Percentiles rank a stretch among this genome's conserved stretches.
These are phyloP conservation scores for Sebastes fasciatus DNA, from an alignment of 2,113 vertebrate genomes.

Conservation along the genomic window DNA sequence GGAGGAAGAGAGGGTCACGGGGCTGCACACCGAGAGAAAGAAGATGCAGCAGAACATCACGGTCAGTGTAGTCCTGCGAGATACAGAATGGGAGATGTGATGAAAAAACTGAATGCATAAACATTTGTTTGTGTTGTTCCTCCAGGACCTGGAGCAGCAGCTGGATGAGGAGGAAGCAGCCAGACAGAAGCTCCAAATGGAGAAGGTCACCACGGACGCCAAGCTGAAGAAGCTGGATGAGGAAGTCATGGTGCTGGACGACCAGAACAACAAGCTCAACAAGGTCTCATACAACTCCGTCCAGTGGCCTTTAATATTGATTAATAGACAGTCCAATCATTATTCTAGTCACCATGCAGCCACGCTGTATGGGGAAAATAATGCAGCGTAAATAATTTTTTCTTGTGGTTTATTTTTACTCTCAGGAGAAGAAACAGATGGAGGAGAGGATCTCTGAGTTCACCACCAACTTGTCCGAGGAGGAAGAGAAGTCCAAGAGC, in stretches of 20 bases:
- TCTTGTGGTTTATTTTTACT: not conserved
- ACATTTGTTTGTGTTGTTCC: not conserved
- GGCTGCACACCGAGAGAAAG: conserved; percentile 91
- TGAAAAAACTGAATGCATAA: not conserved
- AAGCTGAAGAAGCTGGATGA: conserved; percentile 96
- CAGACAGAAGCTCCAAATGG: conserved; percentile 96
- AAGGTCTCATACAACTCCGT: conserved; percentile 85
- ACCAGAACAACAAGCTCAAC: conserved; percentile 92
- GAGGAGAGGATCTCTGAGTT: conserved; percentile 95
- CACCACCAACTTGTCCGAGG: conserved; percentile 93
- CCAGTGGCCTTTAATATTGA: not conserved
- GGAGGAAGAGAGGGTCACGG: conserved; percentile 92
- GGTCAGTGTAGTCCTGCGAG: conserved; percentile 72
- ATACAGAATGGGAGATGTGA: not conserved
- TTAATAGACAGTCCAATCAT: not conserved
- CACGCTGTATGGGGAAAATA: not conserved
- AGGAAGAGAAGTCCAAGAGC: conserved; percentile 98
- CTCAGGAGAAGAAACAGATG: conserved; percentile 95
- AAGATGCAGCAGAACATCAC: conserved; percentile 99
- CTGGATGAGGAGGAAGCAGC: conserved; percentile 95
- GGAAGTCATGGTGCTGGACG: conserved; percentile 92
- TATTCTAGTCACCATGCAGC: not conserved
- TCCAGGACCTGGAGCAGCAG: conserved; percentile 95
- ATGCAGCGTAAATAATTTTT: not conserved
- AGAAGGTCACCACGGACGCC: conserved; percentile 94